Evolutionary conservation across 92 coral and sea anemone species (phyloP).

Genomic region (Paragorgia papillata): DNA sequence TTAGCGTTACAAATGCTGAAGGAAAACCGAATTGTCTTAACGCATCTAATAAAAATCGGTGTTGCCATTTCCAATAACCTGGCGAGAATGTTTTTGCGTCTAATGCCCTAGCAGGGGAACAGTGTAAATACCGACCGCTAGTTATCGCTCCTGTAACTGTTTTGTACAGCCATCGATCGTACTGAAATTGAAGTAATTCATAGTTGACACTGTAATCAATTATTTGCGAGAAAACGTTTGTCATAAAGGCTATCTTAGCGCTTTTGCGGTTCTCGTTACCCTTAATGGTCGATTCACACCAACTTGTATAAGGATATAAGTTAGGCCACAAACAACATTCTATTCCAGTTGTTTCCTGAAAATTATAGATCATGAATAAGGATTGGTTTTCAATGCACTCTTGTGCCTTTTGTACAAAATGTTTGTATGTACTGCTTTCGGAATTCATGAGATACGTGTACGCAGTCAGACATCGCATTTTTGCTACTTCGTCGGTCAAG

Average conservation of each 20-base stretch:
- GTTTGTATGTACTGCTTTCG: no score
- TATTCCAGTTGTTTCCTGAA: neutral
- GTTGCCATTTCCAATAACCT: conserved; percentile 33
- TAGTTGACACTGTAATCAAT: neutral
- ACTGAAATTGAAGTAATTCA: conserved; percentile 35
- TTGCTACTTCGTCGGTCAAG: neutral
- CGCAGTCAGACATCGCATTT: no score
- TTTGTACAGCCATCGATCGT: conserved; percentile 33
- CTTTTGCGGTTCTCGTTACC: neutral
- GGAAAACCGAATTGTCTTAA: conserved; percentile 30
- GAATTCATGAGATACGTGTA: no score
- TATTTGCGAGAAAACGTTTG: neutral
- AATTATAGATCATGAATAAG: neutral
- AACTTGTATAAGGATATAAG: neutral
- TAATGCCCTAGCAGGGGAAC: conserved; percentile 26
- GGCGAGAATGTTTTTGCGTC: conserved; percentile 9
- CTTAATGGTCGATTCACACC: neutral
- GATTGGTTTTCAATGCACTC: no score
- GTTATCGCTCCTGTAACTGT: conserved; percentile 41
- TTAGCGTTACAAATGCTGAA: conserved; percentile 13
- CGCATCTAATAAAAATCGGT: conserved; percentile 19
- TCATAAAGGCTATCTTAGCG: neutral
- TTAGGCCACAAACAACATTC: conserved; percentile 25
- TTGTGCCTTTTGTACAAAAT: no score
- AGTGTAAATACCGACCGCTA: neutral